Base-by-base conservation (phyloP, 2,888 invertebrate genomes). In the Alentia gelatinosa region DNA sequence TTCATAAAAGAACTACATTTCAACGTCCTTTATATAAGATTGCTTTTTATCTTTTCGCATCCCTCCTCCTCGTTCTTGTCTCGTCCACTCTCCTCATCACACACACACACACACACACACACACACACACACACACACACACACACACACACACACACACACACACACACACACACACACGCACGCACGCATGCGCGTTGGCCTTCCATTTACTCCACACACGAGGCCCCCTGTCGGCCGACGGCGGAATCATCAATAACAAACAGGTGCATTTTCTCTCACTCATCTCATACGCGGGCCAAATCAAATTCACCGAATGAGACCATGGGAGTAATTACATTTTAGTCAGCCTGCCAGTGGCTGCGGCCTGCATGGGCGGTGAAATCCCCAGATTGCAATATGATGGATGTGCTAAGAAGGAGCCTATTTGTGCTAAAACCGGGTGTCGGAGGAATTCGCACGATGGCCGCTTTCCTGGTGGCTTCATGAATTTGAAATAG, bases 401-500 rank as follows among this genome's bases (percentile, higher is more conserved):
- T 86, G 86, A 86, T 86, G 86, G 86, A 86, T 86, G 86, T 30
- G 47, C 33, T 23, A 50, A 86, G 47, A 47, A 33, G 26, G 47
- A 30, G 50, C 86, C 50, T 50, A 86, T 42, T 47, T 86, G 86
- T 86, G 30, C 47, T 86, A 86, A 42, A 86, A 42, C 42, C 9
- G 26, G 40, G 26, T 26, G 86, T 86, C 86, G 47, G 42, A 47
- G 86, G 86, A 86, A 50, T 86, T 86, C 86, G 19, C 86, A 50
- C 47, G 42, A 50, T 9, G 42, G 47, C 86, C 1, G 50, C 42
- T 86, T 50, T 86, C 47, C 86, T 86, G 35, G 47, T 19, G 47
- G 50, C 86, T 86, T 86, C 86, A 86, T 86, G 86, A 86, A 86
- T 86, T 86, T 86, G 86, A 86, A 86, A 86, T 86, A 86, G 86